These are phyloP conservation scores for Branchellion lobata DNA, from an alignment of 2,888 invertebrate genomes.

Conservation along the genomic window DNA sequence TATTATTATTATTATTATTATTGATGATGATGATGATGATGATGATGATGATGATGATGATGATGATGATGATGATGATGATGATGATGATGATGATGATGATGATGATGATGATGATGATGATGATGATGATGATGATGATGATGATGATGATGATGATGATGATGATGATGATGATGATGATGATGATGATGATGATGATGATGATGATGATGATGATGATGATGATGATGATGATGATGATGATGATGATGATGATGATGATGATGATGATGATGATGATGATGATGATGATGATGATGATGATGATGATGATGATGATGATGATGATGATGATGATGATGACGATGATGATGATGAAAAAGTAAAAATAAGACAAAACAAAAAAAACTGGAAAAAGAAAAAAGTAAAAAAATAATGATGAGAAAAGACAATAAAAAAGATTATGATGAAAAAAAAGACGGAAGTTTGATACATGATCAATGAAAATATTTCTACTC, in stretches of 20 bases:
- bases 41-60: slow-evolving; percentile 14
- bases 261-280: slow-evolving; percentile 19
- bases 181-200: slow-evolving; percentile 5
- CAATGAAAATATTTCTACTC: no score
- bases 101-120: neutral
- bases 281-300: slow-evolving; percentile 16
- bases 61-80: slow-evolving; percentile 1
- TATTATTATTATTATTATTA: no score
- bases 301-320: slow-evolving; percentile 11
- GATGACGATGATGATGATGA: neutral
- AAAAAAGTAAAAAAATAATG: no score
- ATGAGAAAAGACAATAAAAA: no score
- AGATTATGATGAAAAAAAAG: no score
- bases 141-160: neutral
- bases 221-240: neutral
- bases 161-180: neutral
- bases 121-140: neutral
- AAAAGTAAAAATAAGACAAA: neutral
- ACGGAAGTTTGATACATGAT: no score
- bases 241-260: slow-evolving; percentile 1
- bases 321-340: slow-evolving; percentile 12
- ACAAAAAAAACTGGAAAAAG: no score
- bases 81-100: slow-evolving; percentile 12
- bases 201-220: neutral
- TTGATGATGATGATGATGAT: neutral